These are phyloP conservation scores for Lucifuga dentata DNA, from an alignment of 2,113 vertebrate species.

Conservation along the genomic window DNA sequence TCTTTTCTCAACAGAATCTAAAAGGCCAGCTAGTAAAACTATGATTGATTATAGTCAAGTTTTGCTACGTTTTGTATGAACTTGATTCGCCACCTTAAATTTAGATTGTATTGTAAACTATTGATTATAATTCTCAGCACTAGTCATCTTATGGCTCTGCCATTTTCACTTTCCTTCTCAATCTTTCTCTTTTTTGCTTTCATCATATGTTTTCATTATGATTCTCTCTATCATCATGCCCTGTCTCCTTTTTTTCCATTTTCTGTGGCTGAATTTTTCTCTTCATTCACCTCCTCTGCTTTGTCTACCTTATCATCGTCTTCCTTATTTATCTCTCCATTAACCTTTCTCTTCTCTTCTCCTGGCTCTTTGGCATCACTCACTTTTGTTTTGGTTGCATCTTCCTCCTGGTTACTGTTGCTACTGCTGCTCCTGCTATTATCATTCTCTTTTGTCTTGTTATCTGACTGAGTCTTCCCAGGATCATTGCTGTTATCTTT, in stretches of 20 bases:
- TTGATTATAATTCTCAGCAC: slow-evolving; percentile 2
- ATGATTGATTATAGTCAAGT: not conserved
- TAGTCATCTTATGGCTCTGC: not conserved
- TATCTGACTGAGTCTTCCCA: slow-evolving; percentile 34
- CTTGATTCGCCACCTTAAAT: not conserved
- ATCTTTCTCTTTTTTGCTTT: slow-evolving; percentile 20
- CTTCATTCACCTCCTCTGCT: slow-evolving; percentile 26
- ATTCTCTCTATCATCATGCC: slow-evolving; percentile 4
- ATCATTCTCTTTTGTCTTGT: slow-evolving; percentile 48
- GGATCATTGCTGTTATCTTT: slow-evolving; percentile 53
- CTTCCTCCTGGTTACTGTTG: slow-evolving; percentile 52
- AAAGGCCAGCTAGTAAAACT: slow-evolving; percentile 6
- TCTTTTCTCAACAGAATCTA: slow-evolving; percentile 7
- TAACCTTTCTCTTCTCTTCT: slow-evolving; percentile 44
- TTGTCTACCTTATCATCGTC: slow-evolving; percentile 57
- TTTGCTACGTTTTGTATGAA: slow-evolving; percentile 8
- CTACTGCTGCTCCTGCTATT: slow-evolving; percentile 22
- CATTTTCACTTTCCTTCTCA: slow-evolving; percentile 13
- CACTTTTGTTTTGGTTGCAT: slow-evolving; percentile 26
- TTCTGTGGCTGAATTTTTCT: slow-evolving; percentile 32
- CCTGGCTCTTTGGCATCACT: slow-evolving; percentile 16
- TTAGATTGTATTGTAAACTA: not conserved
- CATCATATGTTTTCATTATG: not conserved
- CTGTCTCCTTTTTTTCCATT: slow-evolving; percentile 53
- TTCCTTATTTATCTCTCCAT: slow-evolving; percentile 58